Percentiles rank a stretch among this genome's conserved stretches.
Evolutionary conservation across 2,888 invertebrate genomes (phyloP).

Genomic region (Microctonus brassicae): DNA sequence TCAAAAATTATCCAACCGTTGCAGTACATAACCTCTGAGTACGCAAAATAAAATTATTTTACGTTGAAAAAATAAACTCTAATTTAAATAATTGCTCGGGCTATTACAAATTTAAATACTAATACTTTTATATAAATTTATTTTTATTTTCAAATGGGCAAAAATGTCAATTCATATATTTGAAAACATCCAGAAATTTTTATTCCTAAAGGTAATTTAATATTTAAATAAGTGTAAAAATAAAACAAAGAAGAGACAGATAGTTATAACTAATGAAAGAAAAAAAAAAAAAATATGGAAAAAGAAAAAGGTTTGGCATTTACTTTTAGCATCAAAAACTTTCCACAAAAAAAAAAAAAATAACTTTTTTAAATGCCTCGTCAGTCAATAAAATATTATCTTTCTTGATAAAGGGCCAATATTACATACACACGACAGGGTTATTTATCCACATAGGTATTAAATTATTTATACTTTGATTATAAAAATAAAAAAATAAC

Average conservation of each 20-base stretch:
- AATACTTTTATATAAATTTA: neutral
- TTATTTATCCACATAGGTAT: neutral
- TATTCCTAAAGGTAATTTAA: neutral
- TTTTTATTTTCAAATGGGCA: neutral
- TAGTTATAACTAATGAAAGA: neutral
- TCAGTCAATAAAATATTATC: neutral
- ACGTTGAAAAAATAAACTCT: neutral
- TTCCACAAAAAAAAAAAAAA: neutral
- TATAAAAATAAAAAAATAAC: neutral
- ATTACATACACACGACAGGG: neutral
- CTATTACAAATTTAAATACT: neutral
- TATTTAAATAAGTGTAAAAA: neutral
- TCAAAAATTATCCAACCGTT: neutral
- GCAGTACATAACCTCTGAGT: too few species aligned
- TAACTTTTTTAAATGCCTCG: neutral
- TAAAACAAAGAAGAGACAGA: neutral
- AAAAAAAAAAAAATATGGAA: neutral
- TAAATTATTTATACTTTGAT: neutral
- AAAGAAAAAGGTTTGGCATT: neutral
- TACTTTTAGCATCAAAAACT: neutral
- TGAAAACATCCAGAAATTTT: neutral
- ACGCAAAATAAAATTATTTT: neutral
- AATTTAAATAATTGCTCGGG: neutral
- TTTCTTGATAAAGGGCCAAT: neutral
- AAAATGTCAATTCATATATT: neutral